Base-by-base conservation (phyloP, 2,888 invertebrate genomes). In the Lymantria dispar region DNA sequence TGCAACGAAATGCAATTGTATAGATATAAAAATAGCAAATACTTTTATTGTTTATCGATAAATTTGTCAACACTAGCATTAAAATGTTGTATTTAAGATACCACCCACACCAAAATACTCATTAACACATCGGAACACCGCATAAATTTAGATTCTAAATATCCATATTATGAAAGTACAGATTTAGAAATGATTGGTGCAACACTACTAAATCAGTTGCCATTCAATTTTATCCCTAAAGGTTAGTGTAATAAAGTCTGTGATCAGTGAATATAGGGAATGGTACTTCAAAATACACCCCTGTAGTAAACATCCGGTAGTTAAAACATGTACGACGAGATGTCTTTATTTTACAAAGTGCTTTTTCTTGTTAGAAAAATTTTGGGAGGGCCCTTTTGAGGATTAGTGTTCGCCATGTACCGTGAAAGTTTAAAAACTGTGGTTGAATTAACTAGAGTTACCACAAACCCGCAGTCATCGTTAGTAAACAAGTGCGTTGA, bases 301-400 rank as follows among this genome's bases (percentile, higher is more conserved):
- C 54, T 14, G 59, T 46, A 47, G 56, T 72, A 78, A 78, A 84
- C 85, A 84, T 85, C 85, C 86, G 85, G 78, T 68, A 69, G 72
- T 78, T 72, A 72, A 72, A 71, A 57, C 50, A 56, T 55, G 58
- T 59, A 56, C 54, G 14, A 56, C 54, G 10, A 56, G 58, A 65
- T 58, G 68, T 72, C 70, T 79, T 74, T 71, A 78, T 82, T 75
- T 62, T 50, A 68, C 60, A 61, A 64, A 86, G 78, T 81, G 80
- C 72, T 62, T 80, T 83, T 82, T 72, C 82, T 78, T 79, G 80
- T 80, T 53, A 56, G 71, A 71, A 71, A 68, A 69, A 62, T 55
- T 50, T 42, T 47, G 50, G 49, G 63, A 43, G 45, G 14, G 38
- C 43, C 46, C 12, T 47, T 43, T 52, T 51, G 47, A 45, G 52